phyloP scores from a whole-genome alignment of 2,113 vertebrate species.

The Excalfactoria chinensis region DNA sequence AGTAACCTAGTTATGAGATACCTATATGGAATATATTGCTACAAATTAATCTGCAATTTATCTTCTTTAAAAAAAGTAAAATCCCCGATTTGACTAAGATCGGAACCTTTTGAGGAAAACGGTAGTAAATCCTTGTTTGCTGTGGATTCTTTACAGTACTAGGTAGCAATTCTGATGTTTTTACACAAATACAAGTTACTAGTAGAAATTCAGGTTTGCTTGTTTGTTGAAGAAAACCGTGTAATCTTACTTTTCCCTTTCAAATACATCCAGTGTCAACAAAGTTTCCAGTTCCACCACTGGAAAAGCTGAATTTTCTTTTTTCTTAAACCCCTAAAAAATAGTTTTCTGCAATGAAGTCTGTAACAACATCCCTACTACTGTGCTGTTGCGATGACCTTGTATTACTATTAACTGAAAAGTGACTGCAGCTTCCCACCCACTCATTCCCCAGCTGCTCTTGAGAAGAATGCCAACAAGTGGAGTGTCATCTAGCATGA shows the following conservation, averaged over 20 bases:
- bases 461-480: neutral
- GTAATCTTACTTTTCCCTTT: neutral
- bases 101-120: neutral
- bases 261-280: neutral
- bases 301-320: neutral
- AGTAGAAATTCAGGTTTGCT: neutral
- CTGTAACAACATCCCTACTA: neutral
- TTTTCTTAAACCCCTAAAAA: neutral
- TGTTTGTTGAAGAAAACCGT: neutral
- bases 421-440: neutral
- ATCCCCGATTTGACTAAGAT: neutral
- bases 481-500: neutral
- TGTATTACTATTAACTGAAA: neutral
- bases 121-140: neutral
- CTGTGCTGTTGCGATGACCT: neutral
- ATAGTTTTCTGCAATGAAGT: neutral
- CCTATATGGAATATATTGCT: neutral
- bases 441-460: neutral
- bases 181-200: neutral
- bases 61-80: neutral
- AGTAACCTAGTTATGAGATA: neutral
- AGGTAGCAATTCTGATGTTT: neutral
- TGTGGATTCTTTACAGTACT: neutral
- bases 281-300: neutral
- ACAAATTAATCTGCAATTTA: neutral